Conservation (phyloP, 2,113 vertebrate species). For the Thymallus thymallus region DNA sequence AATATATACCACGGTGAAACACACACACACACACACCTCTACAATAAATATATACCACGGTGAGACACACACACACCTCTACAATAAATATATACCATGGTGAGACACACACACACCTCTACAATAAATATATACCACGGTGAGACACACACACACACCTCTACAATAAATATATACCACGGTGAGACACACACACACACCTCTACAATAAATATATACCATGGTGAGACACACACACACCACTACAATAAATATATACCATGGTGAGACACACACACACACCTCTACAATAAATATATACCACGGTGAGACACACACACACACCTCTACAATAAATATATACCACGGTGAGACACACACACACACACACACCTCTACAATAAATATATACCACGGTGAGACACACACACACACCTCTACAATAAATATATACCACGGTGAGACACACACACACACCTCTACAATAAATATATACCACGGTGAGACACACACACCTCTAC, state of each 20-base stretch:
- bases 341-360: conserved; percentile 83
- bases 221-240: conserved; percentile 77
- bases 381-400: conserved; percentile 96
- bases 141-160: too few relatives aligned
- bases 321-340: conserved; percentile 84
- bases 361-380: too few relatives aligned
- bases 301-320: conserved; percentile 80
- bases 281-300: conserved; percentile 88
- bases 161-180: too few relatives aligned
- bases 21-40: neutral
- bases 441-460: conserved; percentile 22
- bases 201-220: conserved; percentile 90
- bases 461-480: conserved; percentile 96
- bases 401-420: too few relatives aligned
- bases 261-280: conserved; percentile 73
- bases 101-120: too few relatives aligned
- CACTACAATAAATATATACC: conserved; percentile 90
- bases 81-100: too few relatives aligned
- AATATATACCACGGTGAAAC: too few relatives aligned
- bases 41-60: too few relatives aligned
- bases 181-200: too few relatives aligned
- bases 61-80: too few relatives aligned
- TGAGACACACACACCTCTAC: conserved; percentile 52
- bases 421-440: conserved; percentile 98
- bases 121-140: too few relatives aligned